phyloP scores from a whole-genome alignment of 23 tunicate genomes.

The Styela plicata region DNA sequence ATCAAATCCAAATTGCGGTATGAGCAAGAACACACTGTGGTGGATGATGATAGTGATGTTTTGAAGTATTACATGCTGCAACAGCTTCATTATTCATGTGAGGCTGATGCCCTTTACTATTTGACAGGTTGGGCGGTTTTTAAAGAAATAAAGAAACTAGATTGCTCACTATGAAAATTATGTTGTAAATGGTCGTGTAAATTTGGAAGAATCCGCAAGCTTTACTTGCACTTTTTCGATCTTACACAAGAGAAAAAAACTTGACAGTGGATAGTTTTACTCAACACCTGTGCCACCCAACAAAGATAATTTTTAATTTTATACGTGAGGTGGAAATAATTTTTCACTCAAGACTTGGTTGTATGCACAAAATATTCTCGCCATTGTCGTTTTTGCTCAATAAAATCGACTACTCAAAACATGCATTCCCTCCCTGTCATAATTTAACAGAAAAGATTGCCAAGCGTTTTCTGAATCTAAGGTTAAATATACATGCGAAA shows the following conservation, averaged over 20 bases:
- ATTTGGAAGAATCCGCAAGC: not conserved
- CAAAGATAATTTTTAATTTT: not conserved
- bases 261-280: not conserved
- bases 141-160: not conserved
- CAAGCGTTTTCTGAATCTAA: too few species aligned
- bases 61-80: not conserved
- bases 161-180: not conserved
- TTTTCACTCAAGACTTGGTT: too few species aligned
- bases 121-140: conserved; percentile 5
- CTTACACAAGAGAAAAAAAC: not conserved
- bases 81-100: conserved; percentile 2
- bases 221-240: not conserved
- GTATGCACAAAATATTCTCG: too few species aligned
- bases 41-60: not conserved
- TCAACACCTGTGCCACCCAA: not conserved
- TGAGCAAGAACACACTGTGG: not conserved
- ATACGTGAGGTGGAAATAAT: not conserved
- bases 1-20: not conserved
- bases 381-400: too few species aligned
- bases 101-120: conserved; percentile 9
- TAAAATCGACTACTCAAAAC: too few species aligned
- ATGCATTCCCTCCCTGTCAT: too few species aligned
- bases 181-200: not conserved
- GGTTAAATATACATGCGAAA: too few species aligned
- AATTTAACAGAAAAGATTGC: too few species aligned